Evolutionary conservation across 2,888 invertebrate genomes (phyloP).

Genomic region (Tachystola acroxantha): DNA sequence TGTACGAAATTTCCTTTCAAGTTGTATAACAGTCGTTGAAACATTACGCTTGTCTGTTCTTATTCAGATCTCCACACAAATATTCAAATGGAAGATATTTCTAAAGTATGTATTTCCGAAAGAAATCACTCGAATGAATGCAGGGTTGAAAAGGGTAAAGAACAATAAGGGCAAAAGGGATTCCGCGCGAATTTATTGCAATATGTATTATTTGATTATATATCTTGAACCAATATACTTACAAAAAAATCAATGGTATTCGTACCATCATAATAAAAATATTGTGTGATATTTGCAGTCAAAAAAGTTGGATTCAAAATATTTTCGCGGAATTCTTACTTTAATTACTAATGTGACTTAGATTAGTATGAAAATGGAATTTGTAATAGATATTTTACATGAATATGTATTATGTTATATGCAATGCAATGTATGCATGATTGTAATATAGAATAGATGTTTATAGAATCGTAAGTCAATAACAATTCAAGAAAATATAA

Average conservation of each 20-base stretch:
- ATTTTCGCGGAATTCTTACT: conserved; percentile 37
- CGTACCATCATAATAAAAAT: too few relatives aligned
- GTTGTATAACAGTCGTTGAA: not conserved
- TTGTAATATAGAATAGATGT: conserved; percentile 9
- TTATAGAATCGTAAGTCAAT: not conserved
- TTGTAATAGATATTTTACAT: conserved; percentile 15
- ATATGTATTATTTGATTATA: too few relatives aligned
- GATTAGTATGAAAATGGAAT: conserved; percentile 17
- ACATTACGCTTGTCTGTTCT: conserved; percentile 11
- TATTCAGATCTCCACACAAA: conserved; percentile 32
- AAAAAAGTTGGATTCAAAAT: not conserved
- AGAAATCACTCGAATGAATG: conserved; percentile 58
- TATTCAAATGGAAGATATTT: conserved; percentile 32
- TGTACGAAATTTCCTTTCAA: conserved; percentile 5
- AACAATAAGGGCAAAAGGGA: conserved; percentile 39
- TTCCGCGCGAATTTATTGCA: conserved; percentile 34
- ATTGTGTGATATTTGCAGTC: too few relatives aligned
- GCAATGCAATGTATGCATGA: conserved; percentile 5
- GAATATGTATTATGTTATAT: conserved; percentile 12
- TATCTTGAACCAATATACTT: too few relatives aligned
- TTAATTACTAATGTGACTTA: conserved; percentile 45
- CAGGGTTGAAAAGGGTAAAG: conserved; percentile 38
- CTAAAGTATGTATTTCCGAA: conserved; percentile 27
- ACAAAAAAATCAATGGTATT: too few relatives aligned
- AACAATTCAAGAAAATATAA: not conserved